These are phyloP conservation scores for Helarctos malayanus DNA, from an alignment of 2,797 vertebrate genomes.

Conservation along the genomic window DNA sequence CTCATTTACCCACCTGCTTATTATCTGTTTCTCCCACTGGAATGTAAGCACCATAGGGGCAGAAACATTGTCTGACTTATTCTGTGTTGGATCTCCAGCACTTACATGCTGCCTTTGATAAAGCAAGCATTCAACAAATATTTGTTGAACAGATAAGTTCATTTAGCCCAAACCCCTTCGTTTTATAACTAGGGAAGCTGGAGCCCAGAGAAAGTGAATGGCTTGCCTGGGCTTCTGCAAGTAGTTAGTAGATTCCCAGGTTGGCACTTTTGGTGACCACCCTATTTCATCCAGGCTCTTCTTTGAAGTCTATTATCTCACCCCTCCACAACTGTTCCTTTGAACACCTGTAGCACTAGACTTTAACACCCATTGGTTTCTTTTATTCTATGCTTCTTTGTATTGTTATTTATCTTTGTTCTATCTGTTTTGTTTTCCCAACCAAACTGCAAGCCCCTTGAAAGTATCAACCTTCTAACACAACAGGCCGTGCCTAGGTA, in stretches of 20 bases:
- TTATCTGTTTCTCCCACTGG: background rate
- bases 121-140: background rate
- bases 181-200: slow-evolving; percentile 1
- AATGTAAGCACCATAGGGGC: background rate
- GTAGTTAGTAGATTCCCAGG: background rate
- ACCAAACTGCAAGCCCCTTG: background rate
- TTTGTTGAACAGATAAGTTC: background rate
- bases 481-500: background rate
- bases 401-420: slow-evolving; percentile 26
- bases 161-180: slow-evolving; percentile 9
- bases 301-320: background rate
- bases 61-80: background rate
- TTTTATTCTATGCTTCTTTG: slow-evolving; percentile 7
- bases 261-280: background rate
- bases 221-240: background rate
- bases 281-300: background rate
- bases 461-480: slow-evolving; percentile 45
- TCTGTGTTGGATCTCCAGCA: background rate
- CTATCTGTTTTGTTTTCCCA: slow-evolving; percentile 36
- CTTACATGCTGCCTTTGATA: background rate
- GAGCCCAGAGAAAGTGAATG: background rate
- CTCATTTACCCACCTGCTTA: background rate
- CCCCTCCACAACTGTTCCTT: background rate
- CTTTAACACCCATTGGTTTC: background rate
- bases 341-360: background rate